Base-by-base conservation (phyloP, 2,797 vertebrate genomes). In the Phylloscopus collybita region DNA sequence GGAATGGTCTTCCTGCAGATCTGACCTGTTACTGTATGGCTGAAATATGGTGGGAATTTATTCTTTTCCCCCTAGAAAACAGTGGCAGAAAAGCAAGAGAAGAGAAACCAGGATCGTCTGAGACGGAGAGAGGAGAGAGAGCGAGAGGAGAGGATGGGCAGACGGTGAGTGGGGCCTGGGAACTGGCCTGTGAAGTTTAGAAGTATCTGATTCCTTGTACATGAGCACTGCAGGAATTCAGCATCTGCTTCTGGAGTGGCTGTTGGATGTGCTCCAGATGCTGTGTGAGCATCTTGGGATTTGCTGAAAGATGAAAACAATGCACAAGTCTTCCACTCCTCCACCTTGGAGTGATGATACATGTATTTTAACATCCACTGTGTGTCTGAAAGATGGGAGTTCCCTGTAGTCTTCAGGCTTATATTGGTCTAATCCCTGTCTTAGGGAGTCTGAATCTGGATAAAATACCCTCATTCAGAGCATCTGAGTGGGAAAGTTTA, bases 31-130 rank as follows among this genome's bases (percentile, higher is more conserved):
- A 32, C 45, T 15, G 6, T 36, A 5, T 47, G 29, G 20, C 84
- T 96, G 88, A 95, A 82, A 34, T 57, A 13, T 1, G 8, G 16
- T 57, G 40, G 71, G 36, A 67, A 34, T 32, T 69, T 61, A 3
- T 21, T 47, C 38, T 36, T 75, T 42, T 6, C 69, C 65, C 65
- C 13, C 42, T 96, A 99, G 99, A 99, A 99, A 99, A 99, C 98
- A 6, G 99, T 99, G 75, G 98, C 99, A 34, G 99, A 99, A 86
- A 99, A 99, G 96, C 99, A 99, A 93, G 99, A 99, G 97, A 98
- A 98, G 95, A 98, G 99, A 90, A 99, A 99, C 97, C 99, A 99
- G 96, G 99, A 99, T 92, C 98, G 99, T 61, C 95, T 99, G 96
- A 99, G 98, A 97, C 98, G 99, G 96, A 98, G 99, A 96, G 99